These are phyloP conservation scores for Phylloscopus trochilus DNA, from an alignment of 2,113 vertebrate species.

Conservation along the genomic window DNA sequence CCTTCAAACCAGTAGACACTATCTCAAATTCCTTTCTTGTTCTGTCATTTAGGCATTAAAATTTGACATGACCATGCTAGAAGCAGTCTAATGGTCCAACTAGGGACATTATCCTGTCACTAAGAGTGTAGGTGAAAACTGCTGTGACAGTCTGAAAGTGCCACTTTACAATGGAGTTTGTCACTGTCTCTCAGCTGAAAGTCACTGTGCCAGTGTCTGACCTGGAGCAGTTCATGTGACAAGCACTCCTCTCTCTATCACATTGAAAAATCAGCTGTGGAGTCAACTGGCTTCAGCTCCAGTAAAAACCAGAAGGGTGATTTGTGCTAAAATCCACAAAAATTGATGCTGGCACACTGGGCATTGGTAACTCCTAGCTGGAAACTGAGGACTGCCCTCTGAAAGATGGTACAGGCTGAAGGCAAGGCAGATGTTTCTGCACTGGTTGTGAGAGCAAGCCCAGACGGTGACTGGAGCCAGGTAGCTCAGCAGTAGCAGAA, in stretches of 20 bases:
- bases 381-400: neutral
- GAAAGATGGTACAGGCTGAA: neutral
- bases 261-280: accelerated
- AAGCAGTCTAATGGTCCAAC: neutral
- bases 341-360: accelerated
- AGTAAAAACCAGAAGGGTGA: neutral
- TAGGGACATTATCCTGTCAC: neutral
- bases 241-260: neutral
- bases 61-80: neutral
- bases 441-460: neutral
- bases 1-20: neutral
- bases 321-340: neutral
- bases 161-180: neutral
- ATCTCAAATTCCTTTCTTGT: neutral
- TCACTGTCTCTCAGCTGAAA: neutral
- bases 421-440: neutral
- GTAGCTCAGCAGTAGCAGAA: neutral
- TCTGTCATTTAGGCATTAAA: neutral
- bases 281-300: neutral
- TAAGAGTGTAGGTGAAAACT: neutral
- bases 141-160: neutral
- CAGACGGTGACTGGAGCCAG: accelerated
- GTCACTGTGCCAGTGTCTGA: neutral
- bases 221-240: accelerated
- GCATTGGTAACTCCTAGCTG: neutral